Evolutionary conservation across 2,888 invertebrate genomes (phyloP).

Genomic region (Steinernema hermaphroditum): DNA sequence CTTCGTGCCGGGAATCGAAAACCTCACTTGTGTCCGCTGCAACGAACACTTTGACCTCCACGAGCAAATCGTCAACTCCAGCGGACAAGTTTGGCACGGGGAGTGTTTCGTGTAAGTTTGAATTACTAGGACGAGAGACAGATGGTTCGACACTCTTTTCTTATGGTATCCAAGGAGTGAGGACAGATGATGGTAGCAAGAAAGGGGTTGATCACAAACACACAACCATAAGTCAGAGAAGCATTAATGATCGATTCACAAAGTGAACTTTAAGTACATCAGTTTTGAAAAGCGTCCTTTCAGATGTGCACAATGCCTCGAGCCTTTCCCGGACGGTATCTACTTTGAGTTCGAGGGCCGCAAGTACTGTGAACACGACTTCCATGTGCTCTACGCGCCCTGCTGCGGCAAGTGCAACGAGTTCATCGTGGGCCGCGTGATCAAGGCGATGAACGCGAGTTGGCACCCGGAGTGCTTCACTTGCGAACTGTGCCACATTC

Average conservation of each 20-base stretch:
- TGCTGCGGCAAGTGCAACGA: constrained; percentile 81
- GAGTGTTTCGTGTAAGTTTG: constrained; percentile 90
- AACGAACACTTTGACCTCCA: constrained; percentile 91
- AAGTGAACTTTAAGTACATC: too few relatives aligned
- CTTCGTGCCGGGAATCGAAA: constrained; percentile 60
- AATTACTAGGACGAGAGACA: constrained; percentile 9
- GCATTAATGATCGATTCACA: too few relatives aligned
- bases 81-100: constrained; percentile 97
- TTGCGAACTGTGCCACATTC: constrained; percentile 87
- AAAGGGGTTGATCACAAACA: too few relatives aligned
- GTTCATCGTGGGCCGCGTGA: constrained; percentile 96
- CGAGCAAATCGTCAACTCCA: constrained; percentile 97
- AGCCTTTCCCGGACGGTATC: constrained; percentile 92
- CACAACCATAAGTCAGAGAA: too few relatives aligned
- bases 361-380: constrained; percentile 98
- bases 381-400: constrained; percentile 92
- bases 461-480: constrained; percentile 99
- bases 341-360: constrained; percentile 98
- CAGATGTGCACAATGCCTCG: constrained; percentile 96
- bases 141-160: too few relatives aligned
- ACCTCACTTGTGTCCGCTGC: constrained; percentile 71
- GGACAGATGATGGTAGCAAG: too few relatives aligned
- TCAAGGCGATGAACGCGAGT: constrained; percentile 97
- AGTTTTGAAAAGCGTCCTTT: too few relatives aligned
- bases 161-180: too few relatives aligned